Evolutionary conservation across 2,888 invertebrate species (phyloP).

Genomic region (Apamea sordens): DNA sequence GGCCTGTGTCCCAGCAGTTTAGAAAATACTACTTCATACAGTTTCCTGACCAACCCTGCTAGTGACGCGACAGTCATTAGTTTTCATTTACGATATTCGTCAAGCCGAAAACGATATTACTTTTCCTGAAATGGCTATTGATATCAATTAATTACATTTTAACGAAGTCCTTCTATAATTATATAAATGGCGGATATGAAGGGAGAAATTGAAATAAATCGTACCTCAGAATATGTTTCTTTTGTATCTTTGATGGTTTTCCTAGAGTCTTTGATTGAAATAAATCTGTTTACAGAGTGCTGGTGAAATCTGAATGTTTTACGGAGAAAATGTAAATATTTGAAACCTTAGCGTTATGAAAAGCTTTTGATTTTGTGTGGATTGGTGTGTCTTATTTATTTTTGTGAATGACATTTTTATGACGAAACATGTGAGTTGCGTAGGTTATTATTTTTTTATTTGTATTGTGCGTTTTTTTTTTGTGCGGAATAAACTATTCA

Average conservation of each 20-base stretch:
- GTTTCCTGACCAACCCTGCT: conserved; percentile 8
- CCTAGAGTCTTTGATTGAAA: conserved; percentile 35
- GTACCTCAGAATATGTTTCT: conserved; percentile 10
- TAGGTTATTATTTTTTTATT: too few species aligned
- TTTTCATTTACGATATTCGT: conserved; percentile 27
- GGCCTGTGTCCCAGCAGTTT: too few species aligned
- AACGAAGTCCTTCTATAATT: conserved; percentile 14
- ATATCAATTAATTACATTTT: conserved; percentile 47
- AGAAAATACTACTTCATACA: not conserved
- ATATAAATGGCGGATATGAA: conserved; percentile 9
- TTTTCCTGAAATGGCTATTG: conserved; percentile 28
- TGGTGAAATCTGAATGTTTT: conserved; percentile 33
- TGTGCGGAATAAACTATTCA: too few species aligned
- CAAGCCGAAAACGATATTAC: conserved; percentile 4
- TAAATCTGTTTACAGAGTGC: conserved; percentile 44
- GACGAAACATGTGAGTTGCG: not conserved
- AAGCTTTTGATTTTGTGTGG: conserved; percentile 27
- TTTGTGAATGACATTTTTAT: not conserved
- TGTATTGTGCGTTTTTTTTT: too few species aligned
- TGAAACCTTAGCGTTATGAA: conserved; percentile 5
- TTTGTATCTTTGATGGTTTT: conserved; percentile 20
- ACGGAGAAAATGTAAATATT: conserved; percentile 25
- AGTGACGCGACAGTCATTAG: conserved; percentile 21
- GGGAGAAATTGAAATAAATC: conserved; percentile 26
- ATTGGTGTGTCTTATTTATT: conserved; percentile 21